Evolutionary conservation across 2,113 vertebrate species (phyloP).

Genomic region (Neoarius graeffei): DNA sequence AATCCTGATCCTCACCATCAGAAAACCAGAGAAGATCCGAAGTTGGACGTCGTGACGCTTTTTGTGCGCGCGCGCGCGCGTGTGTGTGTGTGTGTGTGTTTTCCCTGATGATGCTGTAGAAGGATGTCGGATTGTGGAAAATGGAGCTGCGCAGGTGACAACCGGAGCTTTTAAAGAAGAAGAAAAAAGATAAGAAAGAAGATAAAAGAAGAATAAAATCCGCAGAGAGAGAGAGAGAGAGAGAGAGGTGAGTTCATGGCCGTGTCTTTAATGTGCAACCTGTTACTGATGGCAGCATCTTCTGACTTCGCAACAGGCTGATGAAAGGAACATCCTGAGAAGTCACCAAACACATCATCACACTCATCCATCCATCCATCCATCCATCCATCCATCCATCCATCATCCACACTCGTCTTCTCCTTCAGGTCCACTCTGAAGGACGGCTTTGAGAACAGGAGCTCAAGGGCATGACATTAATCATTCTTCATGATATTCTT

Average conservation of each 20-base stretch:
- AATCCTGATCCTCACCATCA: background rate
- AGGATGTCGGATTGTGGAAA: background rate
- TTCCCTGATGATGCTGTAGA: background rate
- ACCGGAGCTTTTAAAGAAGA: background rate
- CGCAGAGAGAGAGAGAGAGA: constrained; percentile 19
- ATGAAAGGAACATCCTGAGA: constrained; percentile 8
- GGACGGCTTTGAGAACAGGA: background rate
- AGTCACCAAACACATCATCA: background rate
- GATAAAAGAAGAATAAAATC: background rate
- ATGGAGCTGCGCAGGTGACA: constrained; percentile 34
- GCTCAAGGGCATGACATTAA: constrained; percentile 25
- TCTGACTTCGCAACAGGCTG: constrained; percentile 36
- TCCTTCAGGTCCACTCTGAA: background rate
- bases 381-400: background rate
- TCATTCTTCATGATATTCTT: background rate
- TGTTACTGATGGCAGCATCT: constrained; percentile 35
- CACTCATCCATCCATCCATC: background rate
- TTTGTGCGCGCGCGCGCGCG: no score
- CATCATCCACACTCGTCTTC: background rate
- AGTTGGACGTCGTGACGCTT: constrained; percentile 21
- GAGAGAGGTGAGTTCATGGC: constrained; percentile 8
- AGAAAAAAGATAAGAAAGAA: background rate
- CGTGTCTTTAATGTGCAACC: constrained; percentile 36
- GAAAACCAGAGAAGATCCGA: background rate
- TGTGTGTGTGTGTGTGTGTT: no score